These are phyloP conservation scores for Gallinago solitaria DNA, from an alignment of 2,797 vertebrate species.

Conservation along the genomic window DNA sequence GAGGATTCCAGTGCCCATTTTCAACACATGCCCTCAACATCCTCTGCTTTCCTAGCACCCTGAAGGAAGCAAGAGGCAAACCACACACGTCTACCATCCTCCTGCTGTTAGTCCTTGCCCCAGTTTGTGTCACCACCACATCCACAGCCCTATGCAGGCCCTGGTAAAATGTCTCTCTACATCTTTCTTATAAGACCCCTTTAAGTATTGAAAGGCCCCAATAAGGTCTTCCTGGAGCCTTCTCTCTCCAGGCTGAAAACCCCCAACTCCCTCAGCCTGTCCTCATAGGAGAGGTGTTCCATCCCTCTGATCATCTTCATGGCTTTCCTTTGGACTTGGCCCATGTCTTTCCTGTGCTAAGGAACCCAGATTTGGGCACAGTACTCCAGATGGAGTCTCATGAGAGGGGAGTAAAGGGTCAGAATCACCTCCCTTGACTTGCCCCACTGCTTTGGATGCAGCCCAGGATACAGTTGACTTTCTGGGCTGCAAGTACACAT, in stretches of 20 bases:
- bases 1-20: background rate
- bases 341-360: background rate
- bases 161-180: background rate
- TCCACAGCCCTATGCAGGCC: background rate
- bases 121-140: background rate
- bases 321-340: background rate
- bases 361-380: background rate
- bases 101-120: background rate
- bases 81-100: background rate
- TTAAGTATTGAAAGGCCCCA: background rate
- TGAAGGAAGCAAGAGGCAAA: background rate
- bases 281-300: background rate
- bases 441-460: background rate
- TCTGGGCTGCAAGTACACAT: background rate
- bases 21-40: background rate
- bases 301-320: background rate
- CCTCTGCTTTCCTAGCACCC: background rate
- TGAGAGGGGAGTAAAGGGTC: rapidly evolving
- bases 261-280: background rate
- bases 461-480: background rate
- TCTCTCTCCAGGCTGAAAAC: background rate
- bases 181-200: background rate
- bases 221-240: background rate
- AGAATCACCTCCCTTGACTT: background rate
- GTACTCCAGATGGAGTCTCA: background rate